Evolutionary conservation across 2,113 vertebrate genomes (phyloP).

Genomic region (Leptodactylus fuscus): DNA sequence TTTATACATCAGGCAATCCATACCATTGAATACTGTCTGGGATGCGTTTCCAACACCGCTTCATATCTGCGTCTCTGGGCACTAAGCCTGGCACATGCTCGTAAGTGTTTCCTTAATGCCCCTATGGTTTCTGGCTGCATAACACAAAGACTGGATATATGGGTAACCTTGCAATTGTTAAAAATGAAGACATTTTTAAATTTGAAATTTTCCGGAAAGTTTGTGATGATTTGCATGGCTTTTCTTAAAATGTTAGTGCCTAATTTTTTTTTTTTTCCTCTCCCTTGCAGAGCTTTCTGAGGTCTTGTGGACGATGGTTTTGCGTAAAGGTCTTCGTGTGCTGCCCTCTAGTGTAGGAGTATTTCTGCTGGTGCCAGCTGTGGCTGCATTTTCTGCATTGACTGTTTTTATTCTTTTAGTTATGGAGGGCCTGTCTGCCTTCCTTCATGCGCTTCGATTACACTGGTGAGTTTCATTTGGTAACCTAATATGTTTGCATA

Average conservation of each 20-base stretch:
- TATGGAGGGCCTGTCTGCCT: conserved; percentile 98
- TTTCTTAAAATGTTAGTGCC: too few relatives aligned
- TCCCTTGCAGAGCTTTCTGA: conserved; percentile 86
- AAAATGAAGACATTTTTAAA: too few relatives aligned
- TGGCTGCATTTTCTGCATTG: conserved; percentile 85
- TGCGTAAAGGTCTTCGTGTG: conserved; percentile 87
- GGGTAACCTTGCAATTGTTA: too few relatives aligned
- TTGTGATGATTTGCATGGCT: too few relatives aligned
- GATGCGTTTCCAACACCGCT: conserved; percentile 96
- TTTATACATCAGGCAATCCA: conserved; percentile 93
- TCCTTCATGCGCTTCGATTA: conserved; percentile 93
- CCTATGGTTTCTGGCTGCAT: too few relatives aligned
- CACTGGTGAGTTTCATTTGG: conserved; percentile 83
- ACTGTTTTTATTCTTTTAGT: conserved; percentile 92
- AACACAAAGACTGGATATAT: too few relatives aligned
- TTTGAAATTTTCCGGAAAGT: too few relatives aligned
- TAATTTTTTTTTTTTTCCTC: too few relatives aligned
- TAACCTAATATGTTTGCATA: background rate
- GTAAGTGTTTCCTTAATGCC: conserved; percentile 76
- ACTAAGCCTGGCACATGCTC: conserved; percentile 94
- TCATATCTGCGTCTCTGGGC: conserved; percentile 98
- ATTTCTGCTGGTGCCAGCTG: conserved; percentile 83
- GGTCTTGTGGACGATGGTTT: conserved; percentile 94
- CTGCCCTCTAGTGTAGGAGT: conserved; percentile 75
- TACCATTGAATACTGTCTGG: conserved; percentile 94